Evolutionary conservation across 1,140 invertebrate genomes (phyloP).

Genomic region (Pachypsylla venusta): DNA sequence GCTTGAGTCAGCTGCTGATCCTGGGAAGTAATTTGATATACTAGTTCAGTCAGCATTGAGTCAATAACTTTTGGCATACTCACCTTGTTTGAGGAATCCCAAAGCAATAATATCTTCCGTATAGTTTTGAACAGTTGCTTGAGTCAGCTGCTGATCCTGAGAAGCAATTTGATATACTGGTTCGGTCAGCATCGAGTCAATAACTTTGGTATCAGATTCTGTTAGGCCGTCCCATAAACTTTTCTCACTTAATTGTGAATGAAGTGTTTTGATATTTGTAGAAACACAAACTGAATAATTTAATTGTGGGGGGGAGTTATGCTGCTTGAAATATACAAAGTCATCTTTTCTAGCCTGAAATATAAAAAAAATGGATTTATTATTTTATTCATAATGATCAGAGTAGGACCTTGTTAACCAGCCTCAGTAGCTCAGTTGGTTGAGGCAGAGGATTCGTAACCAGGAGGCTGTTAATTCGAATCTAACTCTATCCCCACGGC

Average conservation of each 20-base stretch:
- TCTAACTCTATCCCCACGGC: no score
- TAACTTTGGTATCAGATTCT: slow-evolving; percentile 42
- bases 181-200: slow-evolving; percentile 59
- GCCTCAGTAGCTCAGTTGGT: no score
- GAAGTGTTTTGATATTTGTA: slow-evolving; percentile 56
- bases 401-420: no score
- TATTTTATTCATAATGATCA: no score
- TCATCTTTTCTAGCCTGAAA: slow-evolving; percentile 56
- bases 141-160: slow-evolving; percentile 41
- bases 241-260: slow-evolving; percentile 53
- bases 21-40: slow-evolving; percentile 62
- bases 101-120: slow-evolving; percentile 62
- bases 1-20: slow-evolving; percentile 45
- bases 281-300: slow-evolving; percentile 76
- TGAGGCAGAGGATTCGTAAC: no score
- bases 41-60: slow-evolving; percentile 58
- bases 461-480: no score
- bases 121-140: slow-evolving; percentile 57
- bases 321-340: slow-evolving; percentile 55
- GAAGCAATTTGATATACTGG: slow-evolving; percentile 71
- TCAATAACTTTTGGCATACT: slow-evolving; percentile 45
- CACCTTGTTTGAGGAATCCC: slow-evolving; percentile 55
- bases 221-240: slow-evolving; percentile 56
- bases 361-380: no score
- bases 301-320: slow-evolving; percentile 45